A percentile compares a stretch with the other conserved stretches of the same genome.
Evolutionary conservation across 2,113 vertebrate genomes (phyloP).

Genomic region (Varanus salvator): DNA sequence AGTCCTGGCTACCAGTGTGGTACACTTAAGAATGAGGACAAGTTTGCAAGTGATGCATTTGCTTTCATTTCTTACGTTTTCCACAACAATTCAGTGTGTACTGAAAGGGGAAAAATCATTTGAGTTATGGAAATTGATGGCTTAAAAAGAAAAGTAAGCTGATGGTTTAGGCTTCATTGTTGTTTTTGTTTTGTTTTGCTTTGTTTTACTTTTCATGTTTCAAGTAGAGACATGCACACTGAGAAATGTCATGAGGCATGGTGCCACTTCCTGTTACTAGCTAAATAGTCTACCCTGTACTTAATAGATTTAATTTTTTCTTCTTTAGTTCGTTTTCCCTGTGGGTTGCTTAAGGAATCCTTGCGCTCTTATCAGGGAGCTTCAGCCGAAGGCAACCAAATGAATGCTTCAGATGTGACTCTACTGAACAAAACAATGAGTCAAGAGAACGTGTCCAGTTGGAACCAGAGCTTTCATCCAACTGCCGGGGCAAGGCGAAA

Average conservation of each 20-base stretch:
- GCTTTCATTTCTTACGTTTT: not conserved
- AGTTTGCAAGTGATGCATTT: not conserved
- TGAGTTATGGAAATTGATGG: not conserved
- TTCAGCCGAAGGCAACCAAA: accelerated
- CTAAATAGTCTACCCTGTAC: accelerated
- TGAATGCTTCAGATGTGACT: accelerated
- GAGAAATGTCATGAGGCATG: not conserved
- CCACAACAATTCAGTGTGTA: not conserved
- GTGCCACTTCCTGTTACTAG: not conserved
- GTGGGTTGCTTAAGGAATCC: slow-evolving; percentile 62
- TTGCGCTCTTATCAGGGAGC: slow-evolving; percentile 44
- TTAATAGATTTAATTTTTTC: not conserved
- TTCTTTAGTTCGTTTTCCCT: slow-evolving; percentile 65
- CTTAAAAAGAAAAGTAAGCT: not conserved
- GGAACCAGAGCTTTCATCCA: not conserved
- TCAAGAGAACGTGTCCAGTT: not conserved
- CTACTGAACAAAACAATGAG: accelerated
- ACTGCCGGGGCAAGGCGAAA: not conserved
- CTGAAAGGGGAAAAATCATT: not conserved
- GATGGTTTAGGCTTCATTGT: not conserved
- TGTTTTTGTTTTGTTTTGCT: too few relatives aligned
- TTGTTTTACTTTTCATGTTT: not conserved
- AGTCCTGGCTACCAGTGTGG: not conserved
- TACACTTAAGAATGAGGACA: not conserved
- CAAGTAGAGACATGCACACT: not conserved